Evolutionary conservation across 2,888 invertebrate genomes (phyloP), one percentile per base, ranked within the genome.

Genomic region (Andrena praecox): DNA sequence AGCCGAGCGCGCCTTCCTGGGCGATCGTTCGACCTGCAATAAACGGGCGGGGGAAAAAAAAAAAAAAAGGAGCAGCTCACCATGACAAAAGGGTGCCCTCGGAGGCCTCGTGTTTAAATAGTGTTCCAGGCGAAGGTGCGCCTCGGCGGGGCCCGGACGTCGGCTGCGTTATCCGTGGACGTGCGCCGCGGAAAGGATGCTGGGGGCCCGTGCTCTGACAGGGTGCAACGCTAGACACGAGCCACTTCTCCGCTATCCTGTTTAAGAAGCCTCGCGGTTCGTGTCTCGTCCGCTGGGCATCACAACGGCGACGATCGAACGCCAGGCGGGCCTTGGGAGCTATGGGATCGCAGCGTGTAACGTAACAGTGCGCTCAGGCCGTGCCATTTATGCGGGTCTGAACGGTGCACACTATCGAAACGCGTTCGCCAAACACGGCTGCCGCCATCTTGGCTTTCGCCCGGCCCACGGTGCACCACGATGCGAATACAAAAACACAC

Each of bases 391-490:
- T 80, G 77, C 83, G 60, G 20, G 75, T 80, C 69, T 84, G 73
- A 78, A 85, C 85, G 59, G 72, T 67, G 71, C 31, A 73, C 71
- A 64, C 66, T 80, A 77, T 87, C 88, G 80, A 88, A 92, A 86
- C 89, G 90, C 92, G 87, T 89, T 89, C 85, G 87, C 85, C 89
- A 87, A 87, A 77, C 87, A 90, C 89, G 88, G 89, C 90, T 89
- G 89, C 90, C 92, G 92, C 93, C 93, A 93, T 93, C 90, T 93
- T 93, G 90, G 89, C 87, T 89, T 83, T 85, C 88, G 82, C 85
- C 90, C 89, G 89, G 88, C 89, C 92, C 91, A 90, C 91, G 88
- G 84, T 90, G 89, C 90, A 88, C 85, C 89, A 89, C 90, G 89
- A 89, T 90, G 82, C 85, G 79, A 84, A 89, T 89, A 92, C 91